Conservation (phyloP, 2,888 invertebrate species). For the Callyntrura sp. region DNA sequence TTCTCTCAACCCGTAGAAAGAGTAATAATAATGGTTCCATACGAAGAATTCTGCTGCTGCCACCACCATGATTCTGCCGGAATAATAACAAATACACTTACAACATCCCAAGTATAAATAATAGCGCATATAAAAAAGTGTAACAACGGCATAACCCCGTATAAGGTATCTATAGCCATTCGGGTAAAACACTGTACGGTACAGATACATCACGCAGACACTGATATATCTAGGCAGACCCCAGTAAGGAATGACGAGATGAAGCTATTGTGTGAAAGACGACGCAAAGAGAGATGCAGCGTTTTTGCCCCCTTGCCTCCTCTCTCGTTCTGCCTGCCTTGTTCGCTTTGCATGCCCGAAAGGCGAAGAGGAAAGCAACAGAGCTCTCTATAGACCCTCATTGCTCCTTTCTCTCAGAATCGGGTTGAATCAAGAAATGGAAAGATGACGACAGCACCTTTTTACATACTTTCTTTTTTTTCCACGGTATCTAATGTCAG, state of each 20-base stretch:
- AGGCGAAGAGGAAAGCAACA: conserved; percentile 56
- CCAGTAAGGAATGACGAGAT: not conserved
- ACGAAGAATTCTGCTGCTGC: not conserved
- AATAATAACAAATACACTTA: not conserved
- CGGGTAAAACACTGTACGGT: too few relatives aligned
- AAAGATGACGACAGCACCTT: conserved; percentile 62
- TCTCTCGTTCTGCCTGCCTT: not conserved
- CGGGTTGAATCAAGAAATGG: conserved; percentile 45
- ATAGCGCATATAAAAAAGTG: not conserved
- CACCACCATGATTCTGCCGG: not conserved
- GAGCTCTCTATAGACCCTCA: conserved; percentile 67
- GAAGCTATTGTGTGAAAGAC: conserved; percentile 18
- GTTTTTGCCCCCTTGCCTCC: not conserved
- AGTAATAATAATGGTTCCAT: conserved; percentile 18
- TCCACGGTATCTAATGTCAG: too few relatives aligned
- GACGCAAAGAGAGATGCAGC: too few relatives aligned
- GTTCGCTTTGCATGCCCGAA: conserved; percentile 33
- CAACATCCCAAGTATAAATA: not conserved
- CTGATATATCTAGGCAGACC: too few relatives aligned
- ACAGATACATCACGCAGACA: too few relatives aligned
- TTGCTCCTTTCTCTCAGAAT: conserved; percentile 57
- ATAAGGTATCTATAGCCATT: too few relatives aligned
- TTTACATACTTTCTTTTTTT: conserved; percentile 13
- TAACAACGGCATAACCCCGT: too few relatives aligned
- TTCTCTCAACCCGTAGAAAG: not conserved